A percentile compares a stretch with the other conserved stretches of the same genome.
Evolutionary conservation across 1,140 invertebrate species (phyloP).

Genomic region (Diachasmimorpha longicaudata): DNA sequence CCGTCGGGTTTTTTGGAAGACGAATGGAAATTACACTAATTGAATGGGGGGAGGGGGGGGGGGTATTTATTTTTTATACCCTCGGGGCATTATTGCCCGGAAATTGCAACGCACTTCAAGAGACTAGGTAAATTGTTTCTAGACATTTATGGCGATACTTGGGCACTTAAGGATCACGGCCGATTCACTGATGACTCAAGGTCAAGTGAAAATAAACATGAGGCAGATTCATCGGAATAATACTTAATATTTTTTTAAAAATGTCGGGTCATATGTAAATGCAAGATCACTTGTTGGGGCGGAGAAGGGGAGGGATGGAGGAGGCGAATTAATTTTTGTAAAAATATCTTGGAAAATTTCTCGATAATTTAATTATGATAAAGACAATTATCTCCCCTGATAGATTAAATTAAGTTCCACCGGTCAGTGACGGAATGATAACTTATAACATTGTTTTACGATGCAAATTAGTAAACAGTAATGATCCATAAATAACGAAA

Average conservation of each 20-base stretch:
- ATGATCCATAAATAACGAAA: too few species aligned
- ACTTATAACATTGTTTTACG: too few species aligned
- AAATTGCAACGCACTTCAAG: background rate
- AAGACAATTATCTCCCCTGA: too few species aligned
- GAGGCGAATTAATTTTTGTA: too few species aligned
- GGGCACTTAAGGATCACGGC: background rate
- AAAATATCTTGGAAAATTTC: too few species aligned
- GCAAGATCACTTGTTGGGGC: too few species aligned
- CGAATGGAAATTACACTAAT: background rate
- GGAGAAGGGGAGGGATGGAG: too few species aligned
- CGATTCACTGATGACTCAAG: background rate
- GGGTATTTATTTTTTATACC: background rate
- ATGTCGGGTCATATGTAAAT: background rate
- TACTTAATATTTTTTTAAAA: background rate
- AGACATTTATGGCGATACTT: slow-evolving; percentile 9
- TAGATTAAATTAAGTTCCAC: too few species aligned
- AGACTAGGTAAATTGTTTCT: slow-evolving; percentile 23
- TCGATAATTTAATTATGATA: background rate
- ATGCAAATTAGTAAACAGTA: too few species aligned
- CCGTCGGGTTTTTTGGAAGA: too few species aligned
- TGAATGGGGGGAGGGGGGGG: too few species aligned
- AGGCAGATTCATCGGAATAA: background rate
- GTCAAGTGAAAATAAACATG: background rate
- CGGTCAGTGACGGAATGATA: too few species aligned
- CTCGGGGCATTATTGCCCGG: background rate